Evolutionary conservation across 2,113 vertebrate genomes (phyloP), one percentile per base, ranked within the genome.

Genomic region (Saguinus midas): DNA sequence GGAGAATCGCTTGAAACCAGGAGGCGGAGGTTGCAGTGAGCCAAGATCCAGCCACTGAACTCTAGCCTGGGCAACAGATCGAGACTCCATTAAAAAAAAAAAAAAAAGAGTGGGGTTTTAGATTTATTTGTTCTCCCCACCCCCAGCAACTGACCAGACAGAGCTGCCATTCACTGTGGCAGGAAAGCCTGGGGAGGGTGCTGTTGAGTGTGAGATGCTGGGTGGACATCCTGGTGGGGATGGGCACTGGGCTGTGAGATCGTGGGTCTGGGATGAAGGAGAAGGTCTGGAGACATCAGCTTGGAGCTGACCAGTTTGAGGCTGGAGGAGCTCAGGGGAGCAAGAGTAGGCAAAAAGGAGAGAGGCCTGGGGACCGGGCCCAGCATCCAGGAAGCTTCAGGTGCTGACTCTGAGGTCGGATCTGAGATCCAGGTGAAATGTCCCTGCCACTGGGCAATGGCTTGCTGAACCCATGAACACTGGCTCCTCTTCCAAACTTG

Each of bases 141-240:
- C 25, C 40, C 21, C 17, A 3, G 7, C 43, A 64, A 29, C 3
- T 16, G 10, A 32, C 3, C 1, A 73, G 37, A 75, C 11, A 6
- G 25, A 13, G 27, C 45, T 35, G 37, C 37, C 45, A 11, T 27
- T 18, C 35, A 1, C 68, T 9, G n/a, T 18, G 10, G 48, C 13
- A 18, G 81, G 68, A 55, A 11, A 37, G 13, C 37, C n/a, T 0
- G 37, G 32, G 23, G n/a, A 23, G 14, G 29, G 57, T 4, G 1
- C 11, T 40, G n/a, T 72, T 10, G 32, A 17, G 8, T 40, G 75
- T 20, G 29, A 61, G 52, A 35, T 14, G 58, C 23, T 14, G 6
- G 5, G 40, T 27, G 1, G 9, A 27, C 5, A 0, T 35, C 52
- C 7, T 5, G 5, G 0, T n/a, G 52, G 20, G 29, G 9, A 11